These are phyloP conservation scores for Nomada hirtipes DNA, from an alignment of 2,888 invertebrate species.

Conservation along the genomic window DNA sequence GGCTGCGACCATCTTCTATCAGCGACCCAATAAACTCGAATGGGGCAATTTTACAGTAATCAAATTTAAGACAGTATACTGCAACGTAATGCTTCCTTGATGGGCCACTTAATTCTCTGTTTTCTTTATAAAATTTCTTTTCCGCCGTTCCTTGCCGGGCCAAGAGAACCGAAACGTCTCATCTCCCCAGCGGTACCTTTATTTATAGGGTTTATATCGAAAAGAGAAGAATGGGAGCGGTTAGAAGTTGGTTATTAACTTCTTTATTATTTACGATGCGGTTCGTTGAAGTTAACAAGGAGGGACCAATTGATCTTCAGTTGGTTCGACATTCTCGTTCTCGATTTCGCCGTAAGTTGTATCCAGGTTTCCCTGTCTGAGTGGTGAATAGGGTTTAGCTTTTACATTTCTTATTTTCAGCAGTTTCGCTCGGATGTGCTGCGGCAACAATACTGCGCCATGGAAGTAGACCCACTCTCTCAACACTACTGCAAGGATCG, in stretches of 20 bases:
- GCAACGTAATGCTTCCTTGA: no score
- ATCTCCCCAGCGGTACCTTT: no score
- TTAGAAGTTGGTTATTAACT: background rate
- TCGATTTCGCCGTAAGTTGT: background rate
- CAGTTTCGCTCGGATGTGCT: background rate
- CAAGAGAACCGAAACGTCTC: no score
- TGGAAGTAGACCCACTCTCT: constrained; percentile 1
- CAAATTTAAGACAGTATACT: no score
- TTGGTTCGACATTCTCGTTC: background rate
- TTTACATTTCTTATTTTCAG: constrained; percentile 27
- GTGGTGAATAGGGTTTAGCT: background rate
- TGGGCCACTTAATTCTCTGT: no score
- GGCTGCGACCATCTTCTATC: no score
- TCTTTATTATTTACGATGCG: background rate
- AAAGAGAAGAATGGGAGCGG: background rate
- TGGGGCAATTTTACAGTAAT: no score
- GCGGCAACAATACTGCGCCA: constrained; percentile 2
- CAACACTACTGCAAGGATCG: constrained; percentile 1
- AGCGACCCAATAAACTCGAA: no score
- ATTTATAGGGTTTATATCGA: background rate
- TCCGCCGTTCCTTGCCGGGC: no score
- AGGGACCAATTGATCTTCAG: background rate
- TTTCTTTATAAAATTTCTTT: no score
- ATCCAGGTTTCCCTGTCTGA: background rate
- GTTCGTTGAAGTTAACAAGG: background rate